Evolutionary conservation across 2,797 vertebrate genomes (phyloP).

Genomic region (Distichodus sexfasciatus): DNA sequence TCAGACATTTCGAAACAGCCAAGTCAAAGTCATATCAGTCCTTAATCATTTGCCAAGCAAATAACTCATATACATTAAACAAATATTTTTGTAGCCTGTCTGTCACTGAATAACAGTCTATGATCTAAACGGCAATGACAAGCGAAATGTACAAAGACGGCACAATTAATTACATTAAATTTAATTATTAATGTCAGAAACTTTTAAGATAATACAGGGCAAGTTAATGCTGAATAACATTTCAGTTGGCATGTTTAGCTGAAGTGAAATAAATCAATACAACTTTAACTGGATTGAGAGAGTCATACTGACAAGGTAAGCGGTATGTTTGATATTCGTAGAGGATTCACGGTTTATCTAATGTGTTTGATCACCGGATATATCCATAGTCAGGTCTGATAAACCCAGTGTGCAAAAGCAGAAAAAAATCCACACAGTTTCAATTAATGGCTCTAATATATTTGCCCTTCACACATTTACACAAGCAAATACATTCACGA

Average conservation of each 20-base stretch:
- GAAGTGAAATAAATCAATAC: not conserved
- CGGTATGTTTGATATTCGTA: slow-evolving; percentile 42
- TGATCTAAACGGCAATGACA: too few species aligned
- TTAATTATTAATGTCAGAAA: too few species aligned
- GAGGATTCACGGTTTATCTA: too few species aligned
- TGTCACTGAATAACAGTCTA: too few species aligned
- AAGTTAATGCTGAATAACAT: too few species aligned
- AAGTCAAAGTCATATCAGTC: not conserved
- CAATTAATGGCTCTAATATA: slow-evolving; percentile 38
- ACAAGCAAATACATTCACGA: too few species aligned
- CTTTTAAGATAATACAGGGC: too few species aligned
- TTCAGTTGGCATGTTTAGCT: not conserved
- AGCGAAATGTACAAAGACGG: too few species aligned
- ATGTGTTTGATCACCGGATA: slow-evolving; percentile 48
- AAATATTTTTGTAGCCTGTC: too few species aligned
- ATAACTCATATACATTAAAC: not conserved
- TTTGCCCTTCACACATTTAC: slow-evolving; percentile 23
- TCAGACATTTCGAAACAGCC: slow-evolving; percentile 26
- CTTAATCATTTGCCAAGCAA: not conserved
- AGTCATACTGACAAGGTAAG: slow-evolving; percentile 37
- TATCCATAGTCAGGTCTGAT: slow-evolving; percentile 42
- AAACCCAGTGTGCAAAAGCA: slow-evolving; percentile 45
- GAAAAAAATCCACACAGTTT: slow-evolving; percentile 30
- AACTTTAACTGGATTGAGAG: not conserved
- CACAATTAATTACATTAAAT: too few species aligned